Evolutionary conservation across 2,113 vertebrate species (phyloP), one percentile per base, ranked within the genome.

Genomic region (Rhabdornis inornatus): DNA sequence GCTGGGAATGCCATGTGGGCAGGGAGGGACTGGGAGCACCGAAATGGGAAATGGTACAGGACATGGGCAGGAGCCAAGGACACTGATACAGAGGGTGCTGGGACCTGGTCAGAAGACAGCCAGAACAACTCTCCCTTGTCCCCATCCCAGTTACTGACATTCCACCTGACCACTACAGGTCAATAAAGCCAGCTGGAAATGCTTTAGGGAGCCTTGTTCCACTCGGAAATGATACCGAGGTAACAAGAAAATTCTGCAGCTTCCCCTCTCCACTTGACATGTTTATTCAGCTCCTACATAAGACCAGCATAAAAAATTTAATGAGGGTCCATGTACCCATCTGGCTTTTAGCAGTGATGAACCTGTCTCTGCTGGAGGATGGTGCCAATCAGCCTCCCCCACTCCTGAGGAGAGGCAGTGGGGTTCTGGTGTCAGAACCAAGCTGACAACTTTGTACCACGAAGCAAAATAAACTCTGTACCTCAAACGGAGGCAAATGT

Each of bases 21-120:
- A 4, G 28, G 40, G 45, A 60, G 50, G 40, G 52, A 66, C 0
- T 14, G 14, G 30, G 74, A 69, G 28, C 55, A 70, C 44, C 7
- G 21, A 18, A 9, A 25, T 37, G 50, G 6, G 10, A 53, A 82
- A 55, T 0, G 0, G 21, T 13, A 42, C 1, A 6, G 49, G 40
- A 68, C 52, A 47, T 0, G 1, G 49, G 33, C 39, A 42, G 71
- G 19, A 70, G 31, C 50, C 11, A 20, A 74, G 37, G 22, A 45
- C 30, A 56, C 25, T 3, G 4, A 57, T 4, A 39, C 0, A 7
- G 12, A 39, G 14, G 30, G 25, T 42, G 15, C 57, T 25, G 47
- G 31, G 40, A 72, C 15, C 20, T 11, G 10, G 8, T 45, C 35
- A 71, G 56, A 44, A 63, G 64, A 63, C 14, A 13, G 21, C 20